Evolutionary conservation across 2,797 vertebrate genomes (phyloP).

Genomic region (Tapirus indicus): DNA sequence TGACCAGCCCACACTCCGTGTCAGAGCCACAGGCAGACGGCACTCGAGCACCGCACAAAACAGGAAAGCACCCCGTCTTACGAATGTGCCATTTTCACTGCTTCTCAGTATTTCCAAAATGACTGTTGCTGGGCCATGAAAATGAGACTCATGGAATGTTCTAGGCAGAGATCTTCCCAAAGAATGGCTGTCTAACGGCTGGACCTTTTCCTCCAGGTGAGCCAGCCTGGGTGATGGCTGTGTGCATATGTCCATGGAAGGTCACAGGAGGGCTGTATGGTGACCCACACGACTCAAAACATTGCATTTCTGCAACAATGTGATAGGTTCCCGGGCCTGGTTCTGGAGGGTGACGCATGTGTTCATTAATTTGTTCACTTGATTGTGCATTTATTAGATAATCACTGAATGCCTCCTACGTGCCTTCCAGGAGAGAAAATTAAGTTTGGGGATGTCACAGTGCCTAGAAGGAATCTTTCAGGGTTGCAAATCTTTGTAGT

Average conservation of each 20-base stretch:
- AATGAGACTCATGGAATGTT: background rate
- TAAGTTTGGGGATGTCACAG: background rate
- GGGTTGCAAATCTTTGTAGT: background rate
- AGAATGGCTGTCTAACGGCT: background rate
- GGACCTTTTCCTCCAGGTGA: background rate
- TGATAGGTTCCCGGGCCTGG: background rate
- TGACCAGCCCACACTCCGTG: background rate
- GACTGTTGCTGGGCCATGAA: background rate
- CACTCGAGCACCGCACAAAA: rapidly evolving
- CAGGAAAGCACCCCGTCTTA: background rate
- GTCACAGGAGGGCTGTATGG: background rate
- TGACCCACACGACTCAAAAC: background rate
- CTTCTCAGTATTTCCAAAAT: background rate
- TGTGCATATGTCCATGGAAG: background rate
- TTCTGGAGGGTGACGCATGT: background rate
- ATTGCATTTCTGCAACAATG: background rate
- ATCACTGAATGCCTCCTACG: background rate
- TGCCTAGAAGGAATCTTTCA: background rate
- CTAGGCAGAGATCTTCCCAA: background rate
- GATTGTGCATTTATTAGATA: background rate
- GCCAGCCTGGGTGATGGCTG: background rate
- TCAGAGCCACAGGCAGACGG: background rate
- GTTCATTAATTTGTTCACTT: background rate
- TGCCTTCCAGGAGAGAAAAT: background rate
- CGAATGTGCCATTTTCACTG: background rate